Evolutionary conservation across 2,797 vertebrate species (phyloP), one percentile per base, ranked within the genome.

Genomic region (Phataginus tricuspis): DNA sequence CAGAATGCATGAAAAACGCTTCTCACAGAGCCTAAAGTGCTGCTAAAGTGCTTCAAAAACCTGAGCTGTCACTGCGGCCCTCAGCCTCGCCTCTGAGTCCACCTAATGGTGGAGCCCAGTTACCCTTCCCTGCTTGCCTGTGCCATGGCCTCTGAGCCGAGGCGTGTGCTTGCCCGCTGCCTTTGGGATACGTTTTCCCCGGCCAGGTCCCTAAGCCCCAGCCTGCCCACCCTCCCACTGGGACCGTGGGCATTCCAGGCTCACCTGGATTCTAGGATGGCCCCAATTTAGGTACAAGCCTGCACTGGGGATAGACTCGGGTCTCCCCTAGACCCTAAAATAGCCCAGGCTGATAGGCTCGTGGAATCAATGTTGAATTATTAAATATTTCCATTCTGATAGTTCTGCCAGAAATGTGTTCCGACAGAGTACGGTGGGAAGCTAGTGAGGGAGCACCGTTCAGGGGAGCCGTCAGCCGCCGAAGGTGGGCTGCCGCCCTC

Each of bases 381-480:
- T 42, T 69, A 68, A 59, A 53, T 21, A 2, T 42, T 72, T 80
- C 49, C 78, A 45, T 80, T 59, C 57, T 27, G 31, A 95, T 12
- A 23, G 0, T 72, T 74, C 72, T 91, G 45, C 78, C 78, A 61
- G 74, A 92, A 77, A 59, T 37, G 14, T 78, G 45, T 90, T 82
- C 77, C 34, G 7, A 31, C n/a, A 63, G 57, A 86, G 21, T 7
- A 49, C 31, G 0, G 51, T 8, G 55, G 53, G 37, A 64, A 18
- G 59, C 64, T 71, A 45, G 14, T 68, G 72, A 61, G n/a, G 3
- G 14, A 37, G 45, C 9, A 0, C 9, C 39, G 5, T n/a, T 37
- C 27, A 4, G 80, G 25, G 63, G 14, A 78, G 53, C 1, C 4
- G 51, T 21, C 64, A 34, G 79, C 78, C n/a, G 29, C 42, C 4